Evolutionary conservation across 2,888 invertebrate species (phyloP).

Genomic region (Alloscopus bannaensis): DNA sequence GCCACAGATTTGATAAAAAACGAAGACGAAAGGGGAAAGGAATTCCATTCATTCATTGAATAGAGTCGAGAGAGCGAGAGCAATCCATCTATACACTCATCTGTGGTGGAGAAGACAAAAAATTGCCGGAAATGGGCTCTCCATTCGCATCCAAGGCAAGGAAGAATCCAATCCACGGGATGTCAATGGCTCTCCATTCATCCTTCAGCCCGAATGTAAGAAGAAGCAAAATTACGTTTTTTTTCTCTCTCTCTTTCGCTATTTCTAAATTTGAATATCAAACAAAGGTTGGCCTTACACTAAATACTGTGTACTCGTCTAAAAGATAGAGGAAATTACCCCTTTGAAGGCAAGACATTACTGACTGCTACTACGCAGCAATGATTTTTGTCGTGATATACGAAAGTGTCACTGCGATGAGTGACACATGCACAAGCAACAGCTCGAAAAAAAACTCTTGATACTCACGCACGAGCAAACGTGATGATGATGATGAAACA

Average conservation of each 20-base stretch:
- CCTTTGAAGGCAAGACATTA: conserved; percentile 2
- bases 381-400: conserved; percentile 1
- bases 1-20: conserved; percentile 34
- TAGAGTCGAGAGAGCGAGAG: conserved; percentile 8
- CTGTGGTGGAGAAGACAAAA: conserved; percentile 47
- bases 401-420: conserved; percentile 51
- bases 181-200: conserved; percentile 69
- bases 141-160: conserved; percentile 67
- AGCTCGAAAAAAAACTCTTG: conserved; percentile 1
- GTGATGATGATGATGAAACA: conserved; percentile 40
- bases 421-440: conserved; percentile 51
- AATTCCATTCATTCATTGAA: conserved; percentile 40
- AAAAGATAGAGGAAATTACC: no score
- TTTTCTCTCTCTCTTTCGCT: conserved; percentile 5
- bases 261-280: conserved; percentile 30
- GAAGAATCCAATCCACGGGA: conserved; percentile 69
- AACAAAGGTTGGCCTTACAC: conserved; percentile 39
- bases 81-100: background rate
- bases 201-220: conserved; percentile 68
- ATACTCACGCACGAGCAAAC: background rate
- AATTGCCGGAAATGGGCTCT: conserved; percentile 69
- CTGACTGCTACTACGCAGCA: background rate
- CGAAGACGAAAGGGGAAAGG: conserved; percentile 39
- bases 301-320: no score
- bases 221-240: conserved; percentile 38